These are phyloP conservation scores for Heterodera carotae DNA, from an alignment of 1,140 invertebrate genomes.

Conservation along the genomic window DNA sequence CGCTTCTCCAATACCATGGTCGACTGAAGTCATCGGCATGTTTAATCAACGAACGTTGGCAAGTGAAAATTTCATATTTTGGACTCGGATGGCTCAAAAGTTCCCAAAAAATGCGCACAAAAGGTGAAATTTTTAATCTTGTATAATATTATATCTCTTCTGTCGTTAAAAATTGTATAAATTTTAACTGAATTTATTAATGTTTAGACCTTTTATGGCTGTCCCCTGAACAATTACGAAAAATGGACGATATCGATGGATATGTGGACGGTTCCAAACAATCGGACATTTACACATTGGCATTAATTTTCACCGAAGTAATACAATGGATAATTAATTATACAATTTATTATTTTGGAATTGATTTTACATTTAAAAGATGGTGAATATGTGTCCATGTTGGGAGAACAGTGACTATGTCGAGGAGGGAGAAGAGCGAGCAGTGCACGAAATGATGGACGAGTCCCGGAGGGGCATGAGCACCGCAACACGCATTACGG, in stretches of 20 bases:
- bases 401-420: background rate
- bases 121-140: background rate
- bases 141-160: background rate
- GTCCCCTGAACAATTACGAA: conserved; percentile 14
- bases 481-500: background rate
- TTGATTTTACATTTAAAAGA: conserved; percentile 71
- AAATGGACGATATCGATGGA: conserved; percentile 11
- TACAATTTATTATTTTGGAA: background rate
- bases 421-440: background rate
- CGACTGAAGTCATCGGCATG: too few species aligned
- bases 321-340: background rate
- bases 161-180: background rate
- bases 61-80: conserved; percentile 3
- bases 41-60: conserved; percentile 27
- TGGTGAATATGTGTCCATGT: background rate
- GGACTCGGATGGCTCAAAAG: background rate
- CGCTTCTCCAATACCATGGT: background rate
- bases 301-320: too few species aligned
- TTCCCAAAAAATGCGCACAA: conserved; percentile 7
- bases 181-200: too few species aligned
- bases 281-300: too few species aligned
- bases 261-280: background rate
- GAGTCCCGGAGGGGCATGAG: background rate
- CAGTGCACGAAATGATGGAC: too few species aligned
- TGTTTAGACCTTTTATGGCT: background rate